Base-by-base conservation (phyloP, 2,888 invertebrate species). In the Orthosia gracilis region DNA sequence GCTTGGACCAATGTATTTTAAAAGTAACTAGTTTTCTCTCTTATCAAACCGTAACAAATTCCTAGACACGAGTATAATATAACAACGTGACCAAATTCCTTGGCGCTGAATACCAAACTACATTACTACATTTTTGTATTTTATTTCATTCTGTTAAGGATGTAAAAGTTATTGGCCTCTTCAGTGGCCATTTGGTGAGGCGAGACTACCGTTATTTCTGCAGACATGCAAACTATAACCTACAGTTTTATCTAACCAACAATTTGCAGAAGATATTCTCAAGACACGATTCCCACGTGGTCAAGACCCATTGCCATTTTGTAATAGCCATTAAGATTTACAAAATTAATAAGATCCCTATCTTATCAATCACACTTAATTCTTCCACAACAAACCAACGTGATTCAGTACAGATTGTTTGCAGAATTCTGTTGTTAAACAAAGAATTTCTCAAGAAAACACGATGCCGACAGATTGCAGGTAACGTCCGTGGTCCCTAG, bases 401-500 rank as follows among this genome's bases (percentile, higher is more conserved):
- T 64, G 66, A 79, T 82, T 66, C 4, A 47, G 54, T 23, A 80
- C 80, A 70, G 80, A 69, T 65, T 72, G 63, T 80, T 80, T 75
- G 71, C 74, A 71, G 63, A 75, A 73, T 69, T 59, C 50, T 58
- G 57, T 82, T 61, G 57, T 68, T 62, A 69, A 82, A 85, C 87
- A 86, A 84, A 75, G 75, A 66, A 72, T 50, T 73, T 77, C 78
- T 71, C 76, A 78, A 79, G 78, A 81, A 50, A 75, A 71, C 61
- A 69, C 40, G 79, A 80, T 50, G 73, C 64, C 66, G 73, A 52
- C 73, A 75, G 76, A 84, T 84, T 78, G 72, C 76, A 52, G 69
- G 78, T 73, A 82, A 80, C 55, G 80, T 80, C 73, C 82, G 68
- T 64, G 63, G 65, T 70, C 71, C 77, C 76, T 80, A 86, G 80